Base-by-base conservation (phyloP, 2,888 invertebrate species). In the Protodeltote pygarga region DNA sequence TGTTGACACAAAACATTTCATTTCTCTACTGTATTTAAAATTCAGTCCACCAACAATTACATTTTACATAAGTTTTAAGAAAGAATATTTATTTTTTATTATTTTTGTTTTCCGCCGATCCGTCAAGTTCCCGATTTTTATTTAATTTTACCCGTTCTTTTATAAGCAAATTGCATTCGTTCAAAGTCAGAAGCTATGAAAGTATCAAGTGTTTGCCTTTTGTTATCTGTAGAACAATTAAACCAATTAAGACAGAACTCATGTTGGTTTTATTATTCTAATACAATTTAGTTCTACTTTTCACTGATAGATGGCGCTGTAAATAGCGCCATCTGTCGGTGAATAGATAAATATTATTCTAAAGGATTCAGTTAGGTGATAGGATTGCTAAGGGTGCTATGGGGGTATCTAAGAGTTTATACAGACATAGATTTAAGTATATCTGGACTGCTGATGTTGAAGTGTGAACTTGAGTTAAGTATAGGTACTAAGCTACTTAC, bases 91-190 rank as follows among this genome's bases (percentile, higher is more conserved):
- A 24, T 33, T 31, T 33, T 23, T 42, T 44, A 32, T 16, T 29
- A 21, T 28, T 32, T 47, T 39, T 32, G 14, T 44, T 51, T 67
- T 59, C 35, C 71, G 71, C 73, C 71, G 71, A 63, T 61, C 71
- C 78, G 72, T 73, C 69, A 33, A 45, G 32, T 75, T 71, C 65
- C 72, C 69, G 38, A 29, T 35, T 23, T 53, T 41, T 19, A 17
- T 48, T 3, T 15, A 41, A 38, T 29, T 38, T 59, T 35, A 34
- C 42, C 49, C 35, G 32, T 33, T 46, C 39, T 24, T 41, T 20
- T 39, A 23, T 33, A 20, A 54, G 52, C 50, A 57, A 47, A 40
- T 21, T 35, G 33, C 28, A 10, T 24, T 27, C 9, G 17, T 21
- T 40, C 32, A 15, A 33, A 46, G 17, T 41, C 13, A 39, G 24